phyloP scores from a whole-genome alignment of 2,113 vertebrate species.

The Lontra canadensis region DNA sequence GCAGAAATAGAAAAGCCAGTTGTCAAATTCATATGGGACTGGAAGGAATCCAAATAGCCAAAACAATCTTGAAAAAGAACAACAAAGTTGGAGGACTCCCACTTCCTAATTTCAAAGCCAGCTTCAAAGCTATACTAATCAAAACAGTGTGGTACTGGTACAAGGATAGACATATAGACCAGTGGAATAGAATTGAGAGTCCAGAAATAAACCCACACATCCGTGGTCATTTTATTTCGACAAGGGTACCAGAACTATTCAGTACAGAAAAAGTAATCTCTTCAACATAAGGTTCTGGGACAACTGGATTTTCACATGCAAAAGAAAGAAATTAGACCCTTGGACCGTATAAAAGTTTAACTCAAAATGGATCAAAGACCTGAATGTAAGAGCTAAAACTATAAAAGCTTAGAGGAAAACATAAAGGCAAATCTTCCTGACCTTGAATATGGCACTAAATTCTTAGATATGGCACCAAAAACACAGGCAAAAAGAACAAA shows the following conservation, averaged over 20 bases:
- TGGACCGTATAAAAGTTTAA: neutral
- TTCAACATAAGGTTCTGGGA: neutral
- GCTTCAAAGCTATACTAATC: neutral
- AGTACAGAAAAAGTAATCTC: neutral
- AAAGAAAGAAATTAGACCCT: neutral
- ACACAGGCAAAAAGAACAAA: neutral
- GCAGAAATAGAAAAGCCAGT: neutral
- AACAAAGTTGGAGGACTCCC: neutral
- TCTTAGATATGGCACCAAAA: neutral
- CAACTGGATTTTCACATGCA: neutral
- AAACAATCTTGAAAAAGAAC: neutral
- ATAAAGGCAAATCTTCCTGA: neutral
- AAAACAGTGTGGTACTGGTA: neutral
- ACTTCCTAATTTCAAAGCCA: neutral
- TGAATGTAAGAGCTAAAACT: neutral
- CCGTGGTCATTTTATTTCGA: neutral
- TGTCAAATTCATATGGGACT: neutral
- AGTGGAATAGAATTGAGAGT: neutral
- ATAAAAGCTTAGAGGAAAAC: neutral
- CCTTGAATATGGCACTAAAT: neutral
- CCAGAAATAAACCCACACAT: neutral
- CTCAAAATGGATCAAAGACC: neutral
- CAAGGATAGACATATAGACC: neutral
- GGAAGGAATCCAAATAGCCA: neutral
- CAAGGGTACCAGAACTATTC: neutral